phyloP scores from a whole-genome alignment of 2,888 invertebrate species.

The Ferrisia virgata region DNA sequence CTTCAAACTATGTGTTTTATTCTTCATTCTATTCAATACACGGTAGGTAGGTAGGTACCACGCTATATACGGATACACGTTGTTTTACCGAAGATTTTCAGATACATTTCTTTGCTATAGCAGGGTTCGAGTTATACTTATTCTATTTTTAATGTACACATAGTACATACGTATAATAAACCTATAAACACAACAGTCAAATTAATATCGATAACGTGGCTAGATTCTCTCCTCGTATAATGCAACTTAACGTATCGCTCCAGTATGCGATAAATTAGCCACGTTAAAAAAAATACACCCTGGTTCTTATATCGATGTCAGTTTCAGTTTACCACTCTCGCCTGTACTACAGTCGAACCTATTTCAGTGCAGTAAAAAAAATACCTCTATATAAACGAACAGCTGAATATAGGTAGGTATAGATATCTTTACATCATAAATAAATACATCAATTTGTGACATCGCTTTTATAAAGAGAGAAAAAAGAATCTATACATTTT shows the following conservation, averaged over 20 bases:
- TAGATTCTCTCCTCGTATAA: neutral
- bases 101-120: neutral
- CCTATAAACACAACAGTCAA: neutral
- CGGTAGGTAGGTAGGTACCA: too few relatives aligned
- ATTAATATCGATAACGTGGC: neutral
- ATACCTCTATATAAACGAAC: neutral
- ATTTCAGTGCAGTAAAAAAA: neutral
- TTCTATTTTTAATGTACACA: neutral
- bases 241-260: too few relatives aligned
- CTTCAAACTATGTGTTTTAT: constrained; percentile 35
- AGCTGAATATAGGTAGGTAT: neutral
- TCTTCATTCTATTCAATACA: neutral
- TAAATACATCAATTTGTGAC: constrained; percentile 16
- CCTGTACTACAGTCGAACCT: neutral
- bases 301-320: neutral
- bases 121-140: neutral
- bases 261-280: neutral
- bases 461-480: neutral
- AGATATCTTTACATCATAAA: neutral
- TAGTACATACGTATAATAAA: neutral
- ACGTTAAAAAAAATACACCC: neutral
- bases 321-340: neutral
- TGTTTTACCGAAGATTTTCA: constrained; percentile 11
- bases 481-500: neutral
- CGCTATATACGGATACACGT: too few relatives aligned